phyloP scores from a whole-genome alignment of 1,140 invertebrate species.

The Cyclina sinensis region DNA sequence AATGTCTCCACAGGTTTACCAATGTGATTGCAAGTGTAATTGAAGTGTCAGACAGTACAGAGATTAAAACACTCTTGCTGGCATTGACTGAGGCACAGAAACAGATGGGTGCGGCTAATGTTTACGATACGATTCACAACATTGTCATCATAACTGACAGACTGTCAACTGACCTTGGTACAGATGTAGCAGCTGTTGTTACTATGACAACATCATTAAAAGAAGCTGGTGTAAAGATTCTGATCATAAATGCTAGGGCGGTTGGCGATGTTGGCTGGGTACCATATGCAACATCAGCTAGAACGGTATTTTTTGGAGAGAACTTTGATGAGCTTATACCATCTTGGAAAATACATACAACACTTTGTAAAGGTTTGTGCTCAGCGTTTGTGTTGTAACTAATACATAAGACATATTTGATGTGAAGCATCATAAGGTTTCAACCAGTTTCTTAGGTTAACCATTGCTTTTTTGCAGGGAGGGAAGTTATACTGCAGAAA shows the following conservation, averaged over 20 bases:
- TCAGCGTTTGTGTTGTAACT: too few relatives aligned
- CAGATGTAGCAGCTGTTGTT: neutral
- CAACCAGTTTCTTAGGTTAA: too few relatives aligned
- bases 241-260: neutral
- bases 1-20: slow-evolving; percentile 5
- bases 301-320: neutral
- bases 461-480: too few relatives aligned
- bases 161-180: neutral
- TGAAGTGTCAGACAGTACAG: neutral
- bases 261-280: neutral
- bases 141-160: slow-evolving; percentile 27
- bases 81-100: neutral
- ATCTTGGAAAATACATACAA: slow-evolving; percentile 23
- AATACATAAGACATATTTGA: too few relatives aligned
- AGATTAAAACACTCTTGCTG: neutral
- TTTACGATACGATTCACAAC: slow-evolving; percentile 8
- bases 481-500: too few relatives aligned
- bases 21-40: neutral
- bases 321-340: slow-evolving; percentile 11
- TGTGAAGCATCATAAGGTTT: too few relatives aligned
- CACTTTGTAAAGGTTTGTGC: slow-evolving; percentile 38
- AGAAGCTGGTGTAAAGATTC: slow-evolving; percentile 6
- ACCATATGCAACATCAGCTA: neutral
- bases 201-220: neutral
- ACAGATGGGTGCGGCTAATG: neutral